Evolutionary conservation across 1,140 invertebrate species (phyloP), one percentile per base, ranked within the genome.

Genomic region (Pachyrhynchus sulphureomaculatus): DNA sequence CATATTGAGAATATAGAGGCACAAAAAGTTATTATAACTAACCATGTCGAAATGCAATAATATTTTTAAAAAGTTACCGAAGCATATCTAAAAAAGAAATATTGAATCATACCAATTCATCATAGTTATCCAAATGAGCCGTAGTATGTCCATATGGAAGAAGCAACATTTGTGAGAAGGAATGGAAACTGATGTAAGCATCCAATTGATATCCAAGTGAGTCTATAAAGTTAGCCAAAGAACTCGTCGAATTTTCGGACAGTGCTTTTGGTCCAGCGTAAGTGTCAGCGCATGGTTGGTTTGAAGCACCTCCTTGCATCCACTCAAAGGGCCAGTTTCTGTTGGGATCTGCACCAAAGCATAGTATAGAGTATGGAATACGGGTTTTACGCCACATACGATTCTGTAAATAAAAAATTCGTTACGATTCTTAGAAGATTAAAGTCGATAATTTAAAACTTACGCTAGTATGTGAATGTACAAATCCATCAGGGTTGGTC

Each of bases 401-500:
- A 61, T 87, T 78, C 83, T 87, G 62, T 24, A 65, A 48, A 47
- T 39, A 21, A 41, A 15, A 47, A 2, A 2, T 21, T 24, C 6
- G 4, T 18, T 12, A 21, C 9, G n/a, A n/a, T n/a, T n/a, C n/a
- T n/a, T n/a, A n/a, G n/a, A n/a, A n/a, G n/a, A n/a, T n/a, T n/a
- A n/a, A 9, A 21, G n/a, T 4, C 8, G 23, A 55, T 18, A 0
- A 44, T 48, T 23, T 23, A 23, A 24, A 53, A 53, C 76, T 81
- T 76, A 87, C 84, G 36, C 69, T 78, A 0, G 79, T 80, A 65
- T 87, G 84, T 1, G 87, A 84, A 68, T 85, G 90, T 29, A 83
- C 86, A 71, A 88, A 92, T 45, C 91, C 91, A 78, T 94, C 91
- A 10, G 90, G 89, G 75, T 91, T 91, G 1, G 83, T 67, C 20